Evolutionary conservation across 92 coral and sea anemone genomes (phyloP), one percentile per base, ranked within the genome.

Genomic region (Parazoanthus darwini): DNA sequence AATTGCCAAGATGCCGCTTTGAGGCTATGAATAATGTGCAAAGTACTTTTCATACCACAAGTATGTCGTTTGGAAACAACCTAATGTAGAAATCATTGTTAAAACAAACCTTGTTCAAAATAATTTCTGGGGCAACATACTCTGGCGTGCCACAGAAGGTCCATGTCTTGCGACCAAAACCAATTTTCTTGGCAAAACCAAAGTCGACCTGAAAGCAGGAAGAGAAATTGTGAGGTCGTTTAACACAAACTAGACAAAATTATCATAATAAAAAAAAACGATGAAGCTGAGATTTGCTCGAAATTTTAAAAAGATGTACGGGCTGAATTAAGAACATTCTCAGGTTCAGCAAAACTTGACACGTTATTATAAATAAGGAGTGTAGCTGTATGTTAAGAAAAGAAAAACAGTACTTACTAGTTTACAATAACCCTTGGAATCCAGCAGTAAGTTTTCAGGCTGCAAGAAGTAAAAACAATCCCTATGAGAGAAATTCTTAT

Each of bases 111-210:
- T 97, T 97, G 88, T 97, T 97, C 63, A 97, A 94, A 90, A 97
- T 97, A 86, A 97, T 97, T 89, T 97, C 99, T 43, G 99, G 99
- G 10, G 99, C 99, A 51, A 97, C 99, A 86, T 97, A 97, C 82
- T 97, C 99, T 0, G 99, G 99, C 9, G 99, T 97, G 38, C 99
- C 99, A 91, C 99, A 97, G 85, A 97, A 97, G 78, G 99, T 97
- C 99, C 99, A 97, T 26, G 99, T 97, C 88, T 97, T 97, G 82
- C 99, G 93, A 37, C 98, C 98, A 63, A 91, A 95, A 73, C 98
- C 99, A 89, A 97, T 97, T 92, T 92, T 97, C 92, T 97, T 97
- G n/a, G 99, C 99, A 86, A 97, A 97, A 8, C 99, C 99, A 90
- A 97, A 97, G 87, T 97, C 99, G 16, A 97, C 99, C 99, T 97